Percentiles rank a stretch among this genome's conserved stretches.
phyloP scores from a whole-genome alignment of 2,797 vertebrate species.

The Urocyon cinereoargenteus region DNA sequence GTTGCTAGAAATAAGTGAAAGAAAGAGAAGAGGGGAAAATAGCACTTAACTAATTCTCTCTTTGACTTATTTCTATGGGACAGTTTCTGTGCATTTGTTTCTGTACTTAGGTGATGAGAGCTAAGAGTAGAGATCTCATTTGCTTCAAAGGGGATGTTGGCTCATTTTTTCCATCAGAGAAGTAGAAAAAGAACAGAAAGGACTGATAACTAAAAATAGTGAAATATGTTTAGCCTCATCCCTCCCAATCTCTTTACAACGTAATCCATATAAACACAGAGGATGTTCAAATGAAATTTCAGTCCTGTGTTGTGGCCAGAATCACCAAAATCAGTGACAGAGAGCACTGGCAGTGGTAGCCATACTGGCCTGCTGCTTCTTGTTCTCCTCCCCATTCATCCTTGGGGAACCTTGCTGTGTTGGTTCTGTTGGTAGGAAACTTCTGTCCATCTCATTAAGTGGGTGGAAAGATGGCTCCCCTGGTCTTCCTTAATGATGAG shows the following conservation, averaged over 20 bases:
- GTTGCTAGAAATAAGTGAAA: neutral
- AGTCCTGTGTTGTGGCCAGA: fast-evolving
- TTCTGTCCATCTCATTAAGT: neutral
- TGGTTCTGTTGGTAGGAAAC: neutral
- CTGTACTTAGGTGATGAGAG: neutral
- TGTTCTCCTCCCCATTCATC: neutral
- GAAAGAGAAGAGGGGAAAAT: neutral
- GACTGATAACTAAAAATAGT: neutral
- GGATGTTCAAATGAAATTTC: neutral
- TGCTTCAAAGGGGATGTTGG: neutral
- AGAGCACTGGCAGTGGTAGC: neutral
- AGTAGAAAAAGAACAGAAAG: neutral
- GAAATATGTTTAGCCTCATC: neutral
- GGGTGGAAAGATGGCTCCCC: neutral
- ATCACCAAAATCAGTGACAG: neutral
- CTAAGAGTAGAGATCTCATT: neutral
- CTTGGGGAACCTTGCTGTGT: neutral
- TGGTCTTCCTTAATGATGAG: neutral
- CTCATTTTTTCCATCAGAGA: neutral
- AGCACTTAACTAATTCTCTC: neutral
- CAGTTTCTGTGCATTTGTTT: neutral
- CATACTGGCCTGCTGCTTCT: fast-evolving
- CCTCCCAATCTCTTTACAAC: neutral
- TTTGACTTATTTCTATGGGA: neutral
- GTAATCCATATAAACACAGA: neutral